Percentiles rank a stretch among this genome's conserved stretches.
Evolutionary conservation across 2,113 vertebrate genomes (phyloP).

Genomic region (Psephotus haematonotus): DNA sequence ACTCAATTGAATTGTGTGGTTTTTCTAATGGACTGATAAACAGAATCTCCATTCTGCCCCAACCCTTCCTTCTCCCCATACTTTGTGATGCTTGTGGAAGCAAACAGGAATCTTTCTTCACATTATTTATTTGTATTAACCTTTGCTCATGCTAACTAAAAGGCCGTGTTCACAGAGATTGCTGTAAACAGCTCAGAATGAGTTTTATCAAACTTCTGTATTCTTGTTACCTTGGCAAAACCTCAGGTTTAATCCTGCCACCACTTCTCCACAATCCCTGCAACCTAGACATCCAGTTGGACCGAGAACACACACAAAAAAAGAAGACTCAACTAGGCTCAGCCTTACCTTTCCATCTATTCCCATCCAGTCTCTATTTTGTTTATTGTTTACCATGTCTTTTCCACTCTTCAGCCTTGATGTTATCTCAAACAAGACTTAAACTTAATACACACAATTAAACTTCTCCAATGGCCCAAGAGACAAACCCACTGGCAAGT

Average conservation of each 20-base stretch:
- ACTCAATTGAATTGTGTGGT: not conserved
- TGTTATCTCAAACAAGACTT: slow-evolving; percentile 55
- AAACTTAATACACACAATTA: slow-evolving; percentile 5
- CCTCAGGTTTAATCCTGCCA: slow-evolving; percentile 12
- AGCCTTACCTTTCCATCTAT: slow-evolving; percentile 66
- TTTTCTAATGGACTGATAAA: slow-evolving; percentile 9
- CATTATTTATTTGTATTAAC: slow-evolving; percentile 41
- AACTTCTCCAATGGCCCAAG: not conserved
- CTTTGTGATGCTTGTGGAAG: slow-evolving; percentile 24
- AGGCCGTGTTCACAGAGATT: slow-evolving; percentile 1
- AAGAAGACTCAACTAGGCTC: not conserved
- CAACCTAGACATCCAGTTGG: not conserved
- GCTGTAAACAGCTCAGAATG: slow-evolving; percentile 22
- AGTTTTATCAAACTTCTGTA: slow-evolving; percentile 12
- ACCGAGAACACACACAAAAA: not conserved
- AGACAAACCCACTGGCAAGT: not conserved
- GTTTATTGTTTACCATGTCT: slow-evolving; percentile 55
- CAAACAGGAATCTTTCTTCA: not conserved
- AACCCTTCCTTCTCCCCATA: not conserved
- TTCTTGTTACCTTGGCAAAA: slow-evolving; percentile 28
- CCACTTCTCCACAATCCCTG: not conserved
- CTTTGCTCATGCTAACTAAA: slow-evolving; percentile 32
- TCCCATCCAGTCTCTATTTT: slow-evolving; percentile 42
- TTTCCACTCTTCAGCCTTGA: slow-evolving; percentile 53
- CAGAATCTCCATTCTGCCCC: not conserved